Conservation (phyloP, 2,888 invertebrate species). For the Acrocyrtus sp. region DNA sequence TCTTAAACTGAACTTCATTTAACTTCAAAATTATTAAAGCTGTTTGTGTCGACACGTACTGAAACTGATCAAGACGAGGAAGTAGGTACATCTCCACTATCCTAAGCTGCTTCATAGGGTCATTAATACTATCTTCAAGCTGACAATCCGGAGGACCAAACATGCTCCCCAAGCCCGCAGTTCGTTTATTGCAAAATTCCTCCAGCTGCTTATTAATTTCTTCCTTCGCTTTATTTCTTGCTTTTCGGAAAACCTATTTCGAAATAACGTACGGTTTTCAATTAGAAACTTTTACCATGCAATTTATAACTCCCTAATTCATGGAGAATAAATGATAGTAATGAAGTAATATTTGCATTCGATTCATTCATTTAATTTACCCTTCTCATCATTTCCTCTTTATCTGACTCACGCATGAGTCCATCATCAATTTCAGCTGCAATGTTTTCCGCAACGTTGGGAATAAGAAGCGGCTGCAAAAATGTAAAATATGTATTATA, state of each 20-base stretch:
- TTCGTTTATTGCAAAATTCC: conserved; percentile 89
- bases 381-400: conserved; percentile 87
- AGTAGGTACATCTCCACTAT: conserved; percentile 79
- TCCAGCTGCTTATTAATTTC: conserved; percentile 82
- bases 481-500: too few species aligned
- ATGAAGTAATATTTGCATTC: background rate
- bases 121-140: conserved; percentile 81
- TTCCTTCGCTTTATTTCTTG: conserved; percentile 83
- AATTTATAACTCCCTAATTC: background rate
- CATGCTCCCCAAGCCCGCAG: conserved; percentile 87
- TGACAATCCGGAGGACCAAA: conserved; percentile 88
- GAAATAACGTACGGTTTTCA: background rate
- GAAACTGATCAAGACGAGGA: conserved; percentile 77
- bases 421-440: conserved; percentile 91
- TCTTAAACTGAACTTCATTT: background rate
- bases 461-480: conserved; percentile 80
- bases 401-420: conserved; percentile 83
- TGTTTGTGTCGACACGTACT: conserved; percentile 75
- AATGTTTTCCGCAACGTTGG: conserved; percentile 85
- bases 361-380: conserved; percentile 66
- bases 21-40: too few species aligned
- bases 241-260: conserved; percentile 80
- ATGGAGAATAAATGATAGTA: background rate
- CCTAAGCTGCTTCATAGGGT: conserved; percentile 79
- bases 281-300: background rate